A percentile compares a stretch with the other conserved stretches of the same genome.
These are phyloP conservation scores for Dendrolimus houi DNA, from an alignment of 2,888 invertebrate species.

Conservation along the genomic window DNA sequence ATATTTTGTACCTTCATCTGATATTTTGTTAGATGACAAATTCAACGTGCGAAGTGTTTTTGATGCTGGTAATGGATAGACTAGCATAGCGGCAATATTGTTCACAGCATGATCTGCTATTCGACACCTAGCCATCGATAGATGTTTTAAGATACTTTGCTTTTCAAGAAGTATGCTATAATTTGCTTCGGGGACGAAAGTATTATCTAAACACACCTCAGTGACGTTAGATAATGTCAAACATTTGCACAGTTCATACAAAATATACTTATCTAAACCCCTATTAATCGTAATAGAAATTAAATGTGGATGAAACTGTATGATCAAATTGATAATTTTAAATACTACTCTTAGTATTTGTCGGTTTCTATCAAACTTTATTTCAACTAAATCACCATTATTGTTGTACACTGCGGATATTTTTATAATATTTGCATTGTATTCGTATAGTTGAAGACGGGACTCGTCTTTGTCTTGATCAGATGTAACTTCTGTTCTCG, in stretches of 20 bases:
- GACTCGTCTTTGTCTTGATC: constrained; percentile 2
- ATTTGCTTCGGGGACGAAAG: constrained; percentile 27
- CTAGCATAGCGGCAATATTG: constrained; percentile 27
- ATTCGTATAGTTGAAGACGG: neutral
- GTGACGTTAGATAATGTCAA: constrained; percentile 33
- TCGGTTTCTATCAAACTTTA: constrained; percentile 32
- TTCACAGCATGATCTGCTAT: constrained; percentile 33
- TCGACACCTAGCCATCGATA: constrained; percentile 40
- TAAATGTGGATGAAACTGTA: constrained; percentile 27
- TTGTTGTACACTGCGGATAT: constrained; percentile 28
- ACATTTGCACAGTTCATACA: constrained; percentile 38
- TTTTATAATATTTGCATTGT: constrained; percentile 10
- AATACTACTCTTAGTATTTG: constrained; percentile 30
- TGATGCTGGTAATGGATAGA: constrained; percentile 27
- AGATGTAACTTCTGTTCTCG: constrained; percentile 8
- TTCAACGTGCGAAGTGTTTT: constrained; percentile 33
- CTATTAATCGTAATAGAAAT: constrained; percentile 27
- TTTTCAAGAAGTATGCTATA: constrained; percentile 33
- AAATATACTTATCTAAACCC: constrained; percentile 21
- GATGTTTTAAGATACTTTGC: constrained; percentile 19
- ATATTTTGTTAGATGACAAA: constrained; percentile 42
- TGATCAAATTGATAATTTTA: constrained; percentile 30
- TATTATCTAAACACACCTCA: constrained; percentile 38
- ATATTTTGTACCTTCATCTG: constrained; percentile 33
- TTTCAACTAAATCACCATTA: constrained; percentile 23